These are phyloP conservation scores for Salvator merianae DNA, from an alignment of 2,113 vertebrate species.

Conservation along the genomic window DNA sequence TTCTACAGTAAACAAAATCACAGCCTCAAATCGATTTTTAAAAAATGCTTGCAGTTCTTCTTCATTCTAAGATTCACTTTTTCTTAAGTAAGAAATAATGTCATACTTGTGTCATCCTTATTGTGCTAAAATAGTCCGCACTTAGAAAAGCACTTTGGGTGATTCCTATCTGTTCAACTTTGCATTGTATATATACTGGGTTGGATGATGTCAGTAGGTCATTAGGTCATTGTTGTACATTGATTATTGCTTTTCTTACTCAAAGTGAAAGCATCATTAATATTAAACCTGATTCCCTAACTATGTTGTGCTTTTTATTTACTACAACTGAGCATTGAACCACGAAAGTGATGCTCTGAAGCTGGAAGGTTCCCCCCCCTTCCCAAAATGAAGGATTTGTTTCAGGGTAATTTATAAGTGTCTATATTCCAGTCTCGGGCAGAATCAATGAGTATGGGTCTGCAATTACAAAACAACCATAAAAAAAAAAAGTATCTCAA, in stretches of 20 bases:
- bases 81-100: background rate
- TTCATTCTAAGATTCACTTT: too few species aligned
- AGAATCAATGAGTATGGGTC: background rate
- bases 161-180: background rate
- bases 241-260: background rate
- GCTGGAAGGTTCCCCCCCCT: background rate
- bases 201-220: background rate
- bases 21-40: background rate
- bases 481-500: too few species aligned
- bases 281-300: background rate
- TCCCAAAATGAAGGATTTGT: too few species aligned
- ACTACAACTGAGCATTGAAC: background rate
- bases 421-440: background rate
- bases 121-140: background rate
- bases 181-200: background rate
- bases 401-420: background rate
- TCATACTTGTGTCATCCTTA: background rate
- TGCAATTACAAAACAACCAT: too few species aligned
- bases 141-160: background rate
- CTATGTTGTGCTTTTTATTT: background rate
- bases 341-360: background rate
- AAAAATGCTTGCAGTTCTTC: background rate
- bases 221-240: background rate
- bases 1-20: background rate
- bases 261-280: background rate